Evolutionary conservation across 2,888 invertebrate genomes (phyloP).

Genomic region (Dicycla oo): DNA sequence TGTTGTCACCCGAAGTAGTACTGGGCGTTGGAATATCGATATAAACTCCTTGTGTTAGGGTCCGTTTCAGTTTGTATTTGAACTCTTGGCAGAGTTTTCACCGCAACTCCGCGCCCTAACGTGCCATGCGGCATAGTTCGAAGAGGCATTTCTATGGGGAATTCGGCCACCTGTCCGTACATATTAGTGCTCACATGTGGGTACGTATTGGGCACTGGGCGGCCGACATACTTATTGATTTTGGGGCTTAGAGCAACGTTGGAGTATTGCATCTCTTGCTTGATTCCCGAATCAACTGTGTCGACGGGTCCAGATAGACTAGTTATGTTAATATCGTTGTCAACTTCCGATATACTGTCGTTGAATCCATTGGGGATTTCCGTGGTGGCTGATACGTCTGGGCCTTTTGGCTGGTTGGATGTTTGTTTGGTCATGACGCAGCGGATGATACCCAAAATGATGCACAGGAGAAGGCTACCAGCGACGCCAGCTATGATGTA

Average conservation of each 20-base stretch:
- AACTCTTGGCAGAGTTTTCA: conserved; percentile 85
- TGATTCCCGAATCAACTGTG: conserved; percentile 83
- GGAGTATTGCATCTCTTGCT: conserved; percentile 86
- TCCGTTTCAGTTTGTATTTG: conserved; percentile 88
- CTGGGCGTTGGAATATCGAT: conserved; percentile 92
- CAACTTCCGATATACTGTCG: conserved; percentile 96
- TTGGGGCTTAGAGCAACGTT: conserved; percentile 86
- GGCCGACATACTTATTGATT: conserved; percentile 87
- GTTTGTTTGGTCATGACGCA: conserved; percentile 92
- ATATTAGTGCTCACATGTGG: conserved; percentile 88
- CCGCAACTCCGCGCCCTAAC: conserved; percentile 85
- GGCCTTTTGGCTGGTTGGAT: conserved; percentile 92
- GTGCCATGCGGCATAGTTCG: conserved; percentile 88
- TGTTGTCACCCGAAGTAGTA: conserved; percentile 95
- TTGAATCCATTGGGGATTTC: conserved; percentile 95
- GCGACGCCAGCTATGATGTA: conserved; percentile 95
- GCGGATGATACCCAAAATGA: conserved; percentile 93
- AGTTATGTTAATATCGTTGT: conserved; percentile 94
- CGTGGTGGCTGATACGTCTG: conserved; percentile 93
- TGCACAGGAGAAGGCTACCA: conserved; percentile 93
- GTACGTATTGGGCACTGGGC: conserved; percentile 88
- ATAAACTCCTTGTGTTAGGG: conserved; percentile 91
- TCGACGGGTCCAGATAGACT: conserved; percentile 92
- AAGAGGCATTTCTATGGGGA: conserved; percentile 89
- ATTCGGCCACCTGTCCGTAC: conserved; percentile 89